These are phyloP conservation scores for Saguinus imperator DNA, from an alignment of 2,113 vertebrate species.

Conservation along the genomic window DNA sequence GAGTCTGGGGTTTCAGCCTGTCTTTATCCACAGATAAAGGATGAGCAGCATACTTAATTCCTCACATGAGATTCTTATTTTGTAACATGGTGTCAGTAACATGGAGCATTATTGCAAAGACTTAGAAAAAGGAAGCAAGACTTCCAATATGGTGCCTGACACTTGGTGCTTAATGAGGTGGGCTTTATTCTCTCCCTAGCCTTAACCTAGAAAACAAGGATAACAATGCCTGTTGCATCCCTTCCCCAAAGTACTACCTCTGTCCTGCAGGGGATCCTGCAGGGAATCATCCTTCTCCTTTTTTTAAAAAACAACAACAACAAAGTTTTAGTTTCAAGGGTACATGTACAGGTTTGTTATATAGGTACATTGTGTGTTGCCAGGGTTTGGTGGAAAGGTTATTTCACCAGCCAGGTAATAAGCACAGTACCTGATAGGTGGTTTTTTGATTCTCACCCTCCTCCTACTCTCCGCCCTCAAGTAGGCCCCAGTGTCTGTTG, in stretches of 20 bases:
- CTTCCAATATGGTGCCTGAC: background rate
- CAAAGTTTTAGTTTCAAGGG: no score
- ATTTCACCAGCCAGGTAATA: no score
- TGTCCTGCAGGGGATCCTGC: background rate
- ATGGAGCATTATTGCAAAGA: background rate
- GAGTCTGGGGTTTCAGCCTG: background rate
- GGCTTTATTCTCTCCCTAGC: background rate
- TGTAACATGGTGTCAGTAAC: background rate
- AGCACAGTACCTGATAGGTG: no score
- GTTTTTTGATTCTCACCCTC: no score
- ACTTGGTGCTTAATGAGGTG: background rate
- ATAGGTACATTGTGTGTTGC: no score
- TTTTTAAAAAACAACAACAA: no score
- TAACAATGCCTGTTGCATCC: background rate
- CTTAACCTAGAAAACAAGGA: background rate
- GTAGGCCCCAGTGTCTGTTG: no score
- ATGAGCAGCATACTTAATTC: background rate
- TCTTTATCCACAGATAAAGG: background rate
- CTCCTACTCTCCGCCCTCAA: no score
- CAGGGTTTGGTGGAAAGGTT: no score
- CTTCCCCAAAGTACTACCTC: background rate
- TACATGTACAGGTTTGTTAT: no score
- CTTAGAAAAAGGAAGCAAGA: background rate
- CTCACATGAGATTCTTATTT: background rate
- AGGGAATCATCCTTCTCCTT: background rate